Conservation (phyloP, 2,113 vertebrate genomes). For the Xyrauchen texanus region DNA sequence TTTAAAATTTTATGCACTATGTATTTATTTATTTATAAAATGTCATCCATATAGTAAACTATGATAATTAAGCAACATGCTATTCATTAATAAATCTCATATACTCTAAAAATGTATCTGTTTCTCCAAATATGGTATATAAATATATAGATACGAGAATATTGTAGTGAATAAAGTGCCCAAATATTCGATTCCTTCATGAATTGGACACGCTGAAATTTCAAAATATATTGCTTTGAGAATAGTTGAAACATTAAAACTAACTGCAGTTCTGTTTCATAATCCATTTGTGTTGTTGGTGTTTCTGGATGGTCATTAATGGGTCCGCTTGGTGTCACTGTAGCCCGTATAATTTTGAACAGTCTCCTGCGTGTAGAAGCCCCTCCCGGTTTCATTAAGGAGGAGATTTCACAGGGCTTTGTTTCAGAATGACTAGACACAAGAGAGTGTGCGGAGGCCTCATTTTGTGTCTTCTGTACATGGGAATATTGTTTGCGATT, state of each 20-base stretch:
- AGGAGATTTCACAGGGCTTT: conserved; percentile 49
- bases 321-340: conserved; percentile 63
- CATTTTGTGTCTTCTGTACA: neutral
- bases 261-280: neutral
- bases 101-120: too few relatives aligned
- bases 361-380: conserved; percentile 26
- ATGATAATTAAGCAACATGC: too few relatives aligned
- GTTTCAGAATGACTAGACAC: conserved; percentile 45
- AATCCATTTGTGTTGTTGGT: neutral
- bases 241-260: neutral
- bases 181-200: too few relatives aligned
- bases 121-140: too few relatives aligned
- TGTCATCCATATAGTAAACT: too few relatives aligned
- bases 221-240: neutral
- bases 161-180: too few relatives aligned
- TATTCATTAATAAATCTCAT: too few relatives aligned
- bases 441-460: neutral
- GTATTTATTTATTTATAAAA: too few relatives aligned
- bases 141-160: too few relatives aligned
- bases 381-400: conserved; percentile 62
- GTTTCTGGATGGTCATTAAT: neutral
- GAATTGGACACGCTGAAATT: too few relatives aligned
- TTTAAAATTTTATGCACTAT: too few relatives aligned
- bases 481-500: conserved; percentile 13
- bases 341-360: conserved; percentile 57